A percentile compares a stretch with the other conserved stretches of the same genome.
phyloP scores from a whole-genome alignment of 2,113 vertebrate species.

The Agapornis roseicollis region DNA sequence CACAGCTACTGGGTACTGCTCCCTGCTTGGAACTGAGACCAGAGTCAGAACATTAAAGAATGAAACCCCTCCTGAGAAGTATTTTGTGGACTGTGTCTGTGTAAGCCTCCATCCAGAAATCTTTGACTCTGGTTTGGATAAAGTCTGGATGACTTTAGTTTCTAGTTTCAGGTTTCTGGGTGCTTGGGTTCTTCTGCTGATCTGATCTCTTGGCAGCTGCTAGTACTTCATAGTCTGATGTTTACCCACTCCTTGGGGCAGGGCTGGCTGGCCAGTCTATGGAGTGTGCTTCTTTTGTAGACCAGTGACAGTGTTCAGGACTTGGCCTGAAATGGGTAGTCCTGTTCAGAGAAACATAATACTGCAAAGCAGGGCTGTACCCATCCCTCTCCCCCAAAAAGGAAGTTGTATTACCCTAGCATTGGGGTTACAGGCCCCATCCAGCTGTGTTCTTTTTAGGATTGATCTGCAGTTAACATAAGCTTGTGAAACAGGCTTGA shows the following conservation, averaged over 20 bases:
- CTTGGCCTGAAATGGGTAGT: neutral
- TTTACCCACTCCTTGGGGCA: neutral
- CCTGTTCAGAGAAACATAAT: neutral
- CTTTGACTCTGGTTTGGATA: neutral
- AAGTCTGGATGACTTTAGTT: neutral
- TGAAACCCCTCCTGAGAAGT: neutral
- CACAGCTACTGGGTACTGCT: neutral
- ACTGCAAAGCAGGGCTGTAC: neutral
- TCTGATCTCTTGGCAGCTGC: neutral
- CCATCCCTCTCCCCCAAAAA: neutral
- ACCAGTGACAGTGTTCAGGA: neutral
- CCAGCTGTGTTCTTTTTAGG: neutral
- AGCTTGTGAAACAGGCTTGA: neutral
- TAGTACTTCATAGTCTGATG: neutral
- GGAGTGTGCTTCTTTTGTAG: neutral
- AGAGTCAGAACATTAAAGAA: neutral
- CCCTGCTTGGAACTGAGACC: neutral
- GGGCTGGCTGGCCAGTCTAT: fast-evolving
- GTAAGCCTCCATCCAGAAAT: neutral
- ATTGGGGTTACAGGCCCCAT: neutral
- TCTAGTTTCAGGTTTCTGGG: neutral
- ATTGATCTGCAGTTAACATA: neutral
- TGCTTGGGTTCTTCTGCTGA: neutral
- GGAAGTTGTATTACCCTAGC: neutral
- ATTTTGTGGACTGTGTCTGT: neutral